Percentiles rank a stretch among this genome's conserved stretches.
Conservation (phyloP, 1,140 invertebrate genomes). For the Sitodiplosis mosellana region DNA sequence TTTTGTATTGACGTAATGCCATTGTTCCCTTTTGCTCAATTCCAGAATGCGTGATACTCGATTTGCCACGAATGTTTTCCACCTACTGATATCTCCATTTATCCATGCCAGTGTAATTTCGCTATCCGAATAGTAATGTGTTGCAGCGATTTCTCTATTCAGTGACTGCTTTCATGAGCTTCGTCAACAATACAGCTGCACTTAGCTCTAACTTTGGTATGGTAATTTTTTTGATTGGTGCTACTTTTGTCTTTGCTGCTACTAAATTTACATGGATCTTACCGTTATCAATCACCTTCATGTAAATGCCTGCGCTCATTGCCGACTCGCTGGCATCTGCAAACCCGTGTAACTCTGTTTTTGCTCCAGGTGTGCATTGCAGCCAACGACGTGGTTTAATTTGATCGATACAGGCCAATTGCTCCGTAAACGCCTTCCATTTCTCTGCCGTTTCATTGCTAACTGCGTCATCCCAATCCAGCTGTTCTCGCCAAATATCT, state of each 20-base stretch:
- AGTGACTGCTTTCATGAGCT: conserved; percentile 5
- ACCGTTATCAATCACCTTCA: conserved; percentile 6
- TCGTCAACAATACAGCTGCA: conserved; percentile 4
- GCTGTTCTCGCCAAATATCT: conserved; percentile 18
- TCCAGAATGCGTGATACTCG: conserved; percentile 11
- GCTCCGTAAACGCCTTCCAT: conserved; percentile 6
- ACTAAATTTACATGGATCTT: conserved; percentile 4
- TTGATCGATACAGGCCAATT: background rate
- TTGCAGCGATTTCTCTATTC: conserved; percentile 1
- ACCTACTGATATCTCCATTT: conserved; percentile 1
- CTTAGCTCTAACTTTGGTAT: conserved; percentile 8
- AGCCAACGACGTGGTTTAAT: background rate
- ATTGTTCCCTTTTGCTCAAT: conserved; percentile 6
- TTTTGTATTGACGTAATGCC: conserved; percentile 10
- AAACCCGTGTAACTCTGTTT: conserved; percentile 14
- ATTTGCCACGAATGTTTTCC: conserved; percentile 16
- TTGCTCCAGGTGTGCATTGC: background rate
- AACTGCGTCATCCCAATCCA: conserved; percentile 25
- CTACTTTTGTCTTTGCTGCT: conserved; percentile 5
- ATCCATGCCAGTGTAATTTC: conserved; percentile 7
- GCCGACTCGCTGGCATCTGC: conserved; percentile 17
- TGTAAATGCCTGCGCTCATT: conserved; percentile 18
- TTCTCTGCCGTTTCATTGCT: conserved; percentile 8
- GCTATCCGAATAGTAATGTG: conserved; percentile 5
- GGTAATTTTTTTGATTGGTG: conserved; percentile 5